Percentiles rank a stretch among this genome's conserved stretches.
These are phyloP conservation scores for Stictocephala bisonia DNA, from an alignment of 2,888 invertebrate genomes.

Conservation along the genomic window DNA sequence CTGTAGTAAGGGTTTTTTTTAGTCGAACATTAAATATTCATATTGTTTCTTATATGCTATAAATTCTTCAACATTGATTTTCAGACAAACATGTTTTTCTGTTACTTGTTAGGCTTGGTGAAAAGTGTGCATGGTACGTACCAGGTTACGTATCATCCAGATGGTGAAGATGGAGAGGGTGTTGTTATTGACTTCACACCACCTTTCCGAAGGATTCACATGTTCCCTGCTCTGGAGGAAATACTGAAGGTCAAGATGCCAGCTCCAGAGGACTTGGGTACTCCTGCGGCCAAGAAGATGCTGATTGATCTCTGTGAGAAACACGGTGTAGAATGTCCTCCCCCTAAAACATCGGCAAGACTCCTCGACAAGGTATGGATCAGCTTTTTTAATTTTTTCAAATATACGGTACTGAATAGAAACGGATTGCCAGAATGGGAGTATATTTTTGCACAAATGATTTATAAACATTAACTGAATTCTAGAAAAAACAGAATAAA, in stretches of 20 bases:
- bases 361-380: slow-evolving; percentile 85
- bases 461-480: no score
- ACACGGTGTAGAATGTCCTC: slow-evolving; percentile 91
- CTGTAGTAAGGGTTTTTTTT: no score
- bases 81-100: no score
- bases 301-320: slow-evolving; percentile 85
- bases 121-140: slow-evolving; percentile 90
- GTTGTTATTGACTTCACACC: slow-evolving; percentile 96
- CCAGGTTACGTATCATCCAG: slow-evolving; percentile 91
- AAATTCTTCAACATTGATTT: no score
- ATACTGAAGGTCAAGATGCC: slow-evolving; percentile 79
- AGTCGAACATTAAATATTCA: no score
- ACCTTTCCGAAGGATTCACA: slow-evolving; percentile 91
- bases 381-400: no score
- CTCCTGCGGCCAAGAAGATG: slow-evolving; percentile 77
- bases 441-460: no score
- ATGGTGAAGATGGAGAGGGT: slow-evolving; percentile 84
- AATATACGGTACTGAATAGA: no score
- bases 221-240: slow-evolving; percentile 92
- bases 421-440: no score
- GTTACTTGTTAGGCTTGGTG: slow-evolving; percentile 83
- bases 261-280: slow-evolving; percentile 73
- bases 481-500: no score
- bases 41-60: no score
- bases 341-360: slow-evolving; percentile 92